phyloP scores from a whole-genome alignment of 2,888 invertebrate species.

The Drosophila neonasuta region DNA sequence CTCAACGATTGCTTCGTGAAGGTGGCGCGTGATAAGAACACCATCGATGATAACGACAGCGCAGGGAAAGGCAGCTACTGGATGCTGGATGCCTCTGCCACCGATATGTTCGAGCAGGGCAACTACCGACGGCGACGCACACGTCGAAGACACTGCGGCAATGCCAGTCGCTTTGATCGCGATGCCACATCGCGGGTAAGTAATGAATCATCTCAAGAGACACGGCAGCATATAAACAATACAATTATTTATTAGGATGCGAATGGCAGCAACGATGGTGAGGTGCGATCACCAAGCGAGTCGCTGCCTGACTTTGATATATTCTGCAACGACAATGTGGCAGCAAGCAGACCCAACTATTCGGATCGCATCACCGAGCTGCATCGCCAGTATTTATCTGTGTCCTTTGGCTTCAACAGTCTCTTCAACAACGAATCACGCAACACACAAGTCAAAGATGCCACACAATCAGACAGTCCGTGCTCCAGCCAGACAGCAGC shows the following conservation, averaged over 20 bases:
- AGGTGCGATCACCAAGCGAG: slow-evolving; percentile 47
- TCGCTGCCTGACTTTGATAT: slow-evolving; percentile 62
- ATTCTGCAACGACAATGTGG: slow-evolving; percentile 53
- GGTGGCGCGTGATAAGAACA: slow-evolving; percentile 83
- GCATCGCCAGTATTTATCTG: slow-evolving; percentile 81
- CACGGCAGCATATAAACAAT: not conserved
- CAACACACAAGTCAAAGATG: slow-evolving; percentile 33
- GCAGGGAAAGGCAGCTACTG: slow-evolving; percentile 90
- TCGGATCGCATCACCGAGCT: slow-evolving; percentile 81
- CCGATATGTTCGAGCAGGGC: slow-evolving; percentile 95
- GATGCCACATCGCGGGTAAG: slow-evolving; percentile 62
- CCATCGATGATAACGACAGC: slow-evolving; percentile 80
- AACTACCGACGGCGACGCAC: slow-evolving; percentile 89
- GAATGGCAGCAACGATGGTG: slow-evolving; percentile 53
- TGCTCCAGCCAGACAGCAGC: slow-evolving; percentile 46
- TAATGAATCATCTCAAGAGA: not conserved
- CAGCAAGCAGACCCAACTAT: slow-evolving; percentile 74
- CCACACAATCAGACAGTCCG: slow-evolving; percentile 45
- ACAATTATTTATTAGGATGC: slow-evolving; percentile 45
- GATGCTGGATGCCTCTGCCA: slow-evolving; percentile 90
- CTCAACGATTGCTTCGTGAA: slow-evolving; percentile 93
- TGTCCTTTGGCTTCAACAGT: slow-evolving; percentile 80
- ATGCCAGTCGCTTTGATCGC: slow-evolving; percentile 62
- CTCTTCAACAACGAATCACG: slow-evolving; percentile 70
- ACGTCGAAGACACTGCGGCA: slow-evolving; percentile 82